Evolutionary conservation across 2,888 invertebrate genomes (phyloP), one percentile per base, ranked within the genome.

Genomic region (Acleris sparsana): DNA sequence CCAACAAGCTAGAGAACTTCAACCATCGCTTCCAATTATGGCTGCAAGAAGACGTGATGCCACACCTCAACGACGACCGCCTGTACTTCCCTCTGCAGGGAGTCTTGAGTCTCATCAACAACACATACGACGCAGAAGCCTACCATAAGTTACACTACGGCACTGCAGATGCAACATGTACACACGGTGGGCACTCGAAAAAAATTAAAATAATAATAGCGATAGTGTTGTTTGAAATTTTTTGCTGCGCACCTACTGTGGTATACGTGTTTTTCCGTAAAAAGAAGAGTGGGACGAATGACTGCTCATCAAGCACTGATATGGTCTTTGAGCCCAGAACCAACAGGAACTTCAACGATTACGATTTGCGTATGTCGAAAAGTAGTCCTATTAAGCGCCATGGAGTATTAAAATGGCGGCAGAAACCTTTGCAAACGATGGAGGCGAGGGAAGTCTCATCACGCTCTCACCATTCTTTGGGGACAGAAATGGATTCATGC

Each of bases 11-110:
- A 9, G 72, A 77, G 0, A 80, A 83, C 18, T 95, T 94, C 75
- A 92, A 94, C 29, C 80, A 84, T 17, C 88, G 89, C 66, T 91
- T 95, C 49, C 93, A 92, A 69, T 71, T 80, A 0, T 95, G 95
- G 94, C 82, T 95, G 2, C 74, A 80, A 20, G 75, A 78, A n/a
- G 86, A 91, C 20, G 85, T 94, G 3, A 72, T 89, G 9, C 93
- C 93, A 1, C 94, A 93, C 75, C 85, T 95, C 18, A 87, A 88
- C 57, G 95, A 95, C 72, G 94, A 94, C 7, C 88, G 92, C 66
- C 90, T 95, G 72, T 95, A 95, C 73, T 85, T 94, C 4, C 94
- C 89, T 4, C 87, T 94, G 7, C 92, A 92, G 4, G 89, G 89
- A 69, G 86, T 94, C 1, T 79, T 94, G 1, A 79, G 87, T 18